phyloP scores from a whole-genome alignment of 2,888 invertebrate genomes.

The Oligia fasciuncula region DNA sequence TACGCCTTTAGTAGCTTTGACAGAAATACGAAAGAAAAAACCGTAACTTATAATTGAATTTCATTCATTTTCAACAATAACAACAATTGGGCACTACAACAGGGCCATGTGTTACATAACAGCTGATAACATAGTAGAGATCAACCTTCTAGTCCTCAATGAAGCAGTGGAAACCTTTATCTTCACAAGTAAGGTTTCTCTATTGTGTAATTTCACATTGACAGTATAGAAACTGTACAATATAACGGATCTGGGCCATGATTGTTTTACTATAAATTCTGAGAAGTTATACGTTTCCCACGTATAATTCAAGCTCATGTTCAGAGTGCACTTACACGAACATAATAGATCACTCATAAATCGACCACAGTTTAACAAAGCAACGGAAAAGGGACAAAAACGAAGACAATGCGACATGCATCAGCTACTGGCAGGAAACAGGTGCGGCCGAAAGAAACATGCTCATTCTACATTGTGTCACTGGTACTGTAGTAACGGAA shows the following conservation, averaged over 20 bases:
- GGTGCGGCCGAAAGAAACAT: slow-evolving; percentile 71
- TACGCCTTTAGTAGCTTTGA: slow-evolving; percentile 8
- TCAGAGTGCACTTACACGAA: slow-evolving; percentile 47
- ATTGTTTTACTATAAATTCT: slow-evolving; percentile 58
- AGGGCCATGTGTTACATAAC: background rate
- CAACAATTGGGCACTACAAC: slow-evolving; percentile 25
- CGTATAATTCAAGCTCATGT: slow-evolving; percentile 61
- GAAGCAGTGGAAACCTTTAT: slow-evolving; percentile 42
- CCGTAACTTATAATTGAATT: background rate
- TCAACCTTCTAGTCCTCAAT: slow-evolving; percentile 16
- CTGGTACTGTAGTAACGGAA: slow-evolving; percentile 49
- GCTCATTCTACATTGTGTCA: slow-evolving; percentile 58
- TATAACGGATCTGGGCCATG: slow-evolving; percentile 44
- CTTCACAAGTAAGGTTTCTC: slow-evolving; percentile 46
- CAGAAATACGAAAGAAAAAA: slow-evolving; percentile 18
- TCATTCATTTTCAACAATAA: slow-evolving; percentile 16
- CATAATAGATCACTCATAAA: slow-evolving; percentile 60
- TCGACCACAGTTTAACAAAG: slow-evolving; percentile 70
- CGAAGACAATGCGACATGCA: slow-evolving; percentile 78
- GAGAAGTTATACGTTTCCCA: slow-evolving; percentile 60
- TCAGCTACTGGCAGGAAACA: slow-evolving; percentile 76
- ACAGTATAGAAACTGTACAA: slow-evolving; percentile 54
- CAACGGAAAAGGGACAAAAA: slow-evolving; percentile 77
- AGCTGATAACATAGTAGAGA: slow-evolving; percentile 30
- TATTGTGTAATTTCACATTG: slow-evolving; percentile 59